Conservation (phyloP, 2,888 invertebrate genomes). For the Lepas anatifera region DNA sequence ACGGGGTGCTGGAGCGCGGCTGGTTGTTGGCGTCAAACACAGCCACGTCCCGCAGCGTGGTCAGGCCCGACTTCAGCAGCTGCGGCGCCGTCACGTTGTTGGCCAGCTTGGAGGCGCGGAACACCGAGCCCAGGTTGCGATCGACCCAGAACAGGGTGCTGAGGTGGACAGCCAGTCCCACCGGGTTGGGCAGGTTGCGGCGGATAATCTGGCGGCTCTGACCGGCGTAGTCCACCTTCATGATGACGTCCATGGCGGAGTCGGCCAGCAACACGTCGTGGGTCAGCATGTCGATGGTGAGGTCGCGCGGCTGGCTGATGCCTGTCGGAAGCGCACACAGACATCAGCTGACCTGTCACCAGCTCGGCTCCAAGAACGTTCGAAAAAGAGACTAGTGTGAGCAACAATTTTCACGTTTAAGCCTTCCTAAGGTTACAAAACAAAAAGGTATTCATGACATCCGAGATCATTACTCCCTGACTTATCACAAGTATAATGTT, state of each 20-base stretch:
- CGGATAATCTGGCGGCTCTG: conserved; percentile 53
- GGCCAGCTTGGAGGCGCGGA: conserved; percentile 54
- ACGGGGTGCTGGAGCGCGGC: conserved; percentile 47
- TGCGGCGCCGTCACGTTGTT: conserved; percentile 57
- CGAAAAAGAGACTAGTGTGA: too few relatives aligned
- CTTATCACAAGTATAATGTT: too few relatives aligned
- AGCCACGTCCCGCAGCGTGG: conserved; percentile 74
- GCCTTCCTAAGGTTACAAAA: too few relatives aligned
- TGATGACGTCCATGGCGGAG: conserved; percentile 83
- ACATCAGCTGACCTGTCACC: too few relatives aligned
- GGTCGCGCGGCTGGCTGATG: conserved; percentile 77
- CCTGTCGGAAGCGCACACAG: too few relatives aligned
- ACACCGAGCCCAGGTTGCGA: conserved; percentile 70
- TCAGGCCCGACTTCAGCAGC: conserved; percentile 65
- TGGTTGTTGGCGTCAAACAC: conserved; percentile 83
- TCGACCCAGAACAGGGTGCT: conserved; percentile 90
- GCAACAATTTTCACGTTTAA: too few relatives aligned
- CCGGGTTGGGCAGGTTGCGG: conserved; percentile 78
- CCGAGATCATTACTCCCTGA: too few relatives aligned
- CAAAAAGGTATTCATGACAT: too few relatives aligned
- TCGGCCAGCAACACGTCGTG: conserved; percentile 98
- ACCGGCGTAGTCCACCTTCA: conserved; percentile 59
- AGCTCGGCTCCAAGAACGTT: too few relatives aligned
- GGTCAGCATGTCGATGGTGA: conserved; percentile 82
- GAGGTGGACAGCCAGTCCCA: conserved; percentile 79